These are phyloP conservation scores for Asbolus verrucosus DNA, from an alignment of 1,140 invertebrate species.

Conservation along the genomic window DNA sequence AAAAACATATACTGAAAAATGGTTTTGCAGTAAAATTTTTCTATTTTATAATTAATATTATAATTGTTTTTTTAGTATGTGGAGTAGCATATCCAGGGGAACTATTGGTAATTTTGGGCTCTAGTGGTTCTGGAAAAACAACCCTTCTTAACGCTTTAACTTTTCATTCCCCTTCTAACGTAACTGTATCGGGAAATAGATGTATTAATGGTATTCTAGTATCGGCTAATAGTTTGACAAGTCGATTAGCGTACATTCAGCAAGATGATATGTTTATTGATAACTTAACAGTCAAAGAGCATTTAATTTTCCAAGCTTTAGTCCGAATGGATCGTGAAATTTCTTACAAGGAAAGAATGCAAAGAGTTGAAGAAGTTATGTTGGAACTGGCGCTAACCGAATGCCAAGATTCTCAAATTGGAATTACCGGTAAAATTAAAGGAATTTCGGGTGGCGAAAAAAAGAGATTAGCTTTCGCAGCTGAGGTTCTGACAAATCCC, in stretches of 20 bases:
- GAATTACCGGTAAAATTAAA: slow-evolving; percentile 85
- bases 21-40: slow-evolving; percentile 64
- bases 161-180: slow-evolving; percentile 76
- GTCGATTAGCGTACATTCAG: slow-evolving; percentile 93
- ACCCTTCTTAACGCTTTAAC: slow-evolving; percentile 93
- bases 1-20: slow-evolving; percentile 77
- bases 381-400: slow-evolving; percentile 87
- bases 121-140: slow-evolving; percentile 96
- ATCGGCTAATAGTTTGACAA: slow-evolving; percentile 75
- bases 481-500: slow-evolving; percentile 95
- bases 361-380: slow-evolving; percentile 91
- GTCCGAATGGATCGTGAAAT: slow-evolving; percentile 91
- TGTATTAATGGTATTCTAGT: slow-evolving; percentile 80
- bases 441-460: slow-evolving; percentile 96
- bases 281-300: slow-evolving; percentile 91
- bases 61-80: slow-evolving; percentile 73
- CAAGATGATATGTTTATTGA: slow-evolving; percentile 96
- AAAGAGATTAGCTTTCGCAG: slow-evolving; percentile 95
- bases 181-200: slow-evolving; percentile 78
- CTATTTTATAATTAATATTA: neutral
- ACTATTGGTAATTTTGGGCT: slow-evolving; percentile 92
- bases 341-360: slow-evolving; percentile 79
- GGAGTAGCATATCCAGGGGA: slow-evolving; percentile 91
- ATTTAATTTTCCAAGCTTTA: slow-evolving; percentile 82
- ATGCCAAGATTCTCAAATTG: slow-evolving; percentile 90